A percentile compares a stretch with the other conserved stretches of the same genome.
Evolutionary conservation across 1,140 invertebrate species (phyloP).

Genomic region (Thaumetopoea pityocampa): DNA sequence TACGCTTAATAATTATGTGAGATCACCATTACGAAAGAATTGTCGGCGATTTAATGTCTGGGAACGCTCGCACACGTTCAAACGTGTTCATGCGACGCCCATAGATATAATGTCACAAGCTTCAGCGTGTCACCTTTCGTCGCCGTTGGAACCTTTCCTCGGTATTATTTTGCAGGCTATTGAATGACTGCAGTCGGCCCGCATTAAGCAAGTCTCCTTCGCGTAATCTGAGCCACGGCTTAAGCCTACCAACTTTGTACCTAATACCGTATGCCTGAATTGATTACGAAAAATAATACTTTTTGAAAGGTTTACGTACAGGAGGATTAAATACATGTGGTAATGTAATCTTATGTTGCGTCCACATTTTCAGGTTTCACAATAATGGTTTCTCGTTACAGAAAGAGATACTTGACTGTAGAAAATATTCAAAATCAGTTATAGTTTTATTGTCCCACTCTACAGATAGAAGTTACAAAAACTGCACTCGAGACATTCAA

Average conservation of each 20-base stretch:
- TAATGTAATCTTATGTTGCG: constrained; percentile 6
- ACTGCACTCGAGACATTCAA: constrained; percentile 57
- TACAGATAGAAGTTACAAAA: constrained; percentile 61
- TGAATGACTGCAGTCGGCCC: constrained; percentile 56
- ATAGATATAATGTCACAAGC: constrained; percentile 54
- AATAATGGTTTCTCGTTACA: neutral
- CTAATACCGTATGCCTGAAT: constrained; percentile 53
- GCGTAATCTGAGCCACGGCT: constrained; percentile 57
- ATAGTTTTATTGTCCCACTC: constrained; percentile 49
- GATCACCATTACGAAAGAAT: too few relatives aligned
- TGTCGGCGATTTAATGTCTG: too few relatives aligned
- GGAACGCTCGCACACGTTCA: too few relatives aligned
- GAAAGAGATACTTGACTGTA: neutral
- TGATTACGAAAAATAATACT: constrained; percentile 39
- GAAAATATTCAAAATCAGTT: constrained; percentile 26
- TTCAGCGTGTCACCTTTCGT: constrained; percentile 63
- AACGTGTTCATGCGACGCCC: constrained; percentile 23
- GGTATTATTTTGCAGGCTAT: constrained; percentile 68
- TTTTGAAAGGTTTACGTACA: constrained; percentile 3
- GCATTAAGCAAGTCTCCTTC: constrained; percentile 66
- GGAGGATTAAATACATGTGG: constrained; percentile 8
- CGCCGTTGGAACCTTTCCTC: constrained; percentile 62
- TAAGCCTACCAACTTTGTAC: constrained; percentile 58
- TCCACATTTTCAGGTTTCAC: too few relatives aligned
- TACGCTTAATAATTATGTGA: too few relatives aligned